Evolutionary conservation across 1,140 invertebrate genomes (phyloP).

Genomic region (Brevipalpus yothersi): DNA sequence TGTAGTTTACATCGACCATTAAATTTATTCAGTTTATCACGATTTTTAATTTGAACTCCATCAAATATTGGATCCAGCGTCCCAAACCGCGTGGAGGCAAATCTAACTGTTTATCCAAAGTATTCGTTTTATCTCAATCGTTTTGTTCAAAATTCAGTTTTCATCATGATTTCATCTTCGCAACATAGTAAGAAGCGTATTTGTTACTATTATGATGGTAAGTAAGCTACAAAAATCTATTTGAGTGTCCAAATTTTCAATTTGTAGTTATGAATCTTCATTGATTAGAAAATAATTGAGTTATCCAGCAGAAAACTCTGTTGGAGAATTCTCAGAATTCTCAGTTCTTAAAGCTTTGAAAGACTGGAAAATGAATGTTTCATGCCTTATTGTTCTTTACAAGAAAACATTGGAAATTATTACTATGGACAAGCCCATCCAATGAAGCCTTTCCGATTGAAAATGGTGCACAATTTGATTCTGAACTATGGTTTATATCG

Average conservation of each 20-base stretch:
- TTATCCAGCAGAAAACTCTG: too few relatives aligned
- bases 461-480: constrained; percentile 97
- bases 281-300: background rate
- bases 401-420: constrained; percentile 98
- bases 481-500: constrained; percentile 96
- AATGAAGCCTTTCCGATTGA: constrained; percentile 98
- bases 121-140: too few relatives aligned
- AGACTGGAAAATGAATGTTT: too few relatives aligned
- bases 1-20: too few relatives aligned
- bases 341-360: too few relatives aligned
- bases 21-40: too few relatives aligned
- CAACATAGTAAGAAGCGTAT: constrained; percentile 46
- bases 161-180: background rate
- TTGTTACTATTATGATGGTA: constrained; percentile 65
- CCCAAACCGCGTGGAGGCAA: too few relatives aligned
- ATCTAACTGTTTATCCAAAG: too few relatives aligned
- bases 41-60: too few relatives aligned
- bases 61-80: too few relatives aligned
- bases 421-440: constrained; percentile 99
- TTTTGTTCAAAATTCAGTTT: background rate
- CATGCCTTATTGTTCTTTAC: constrained; percentile 14
- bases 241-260: background rate
- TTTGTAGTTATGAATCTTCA: background rate
- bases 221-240: background rate
- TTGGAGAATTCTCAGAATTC: too few relatives aligned